phyloP scores from a whole-genome alignment of 2,888 invertebrate genomes.

The Drosophila kuntzei region DNA sequence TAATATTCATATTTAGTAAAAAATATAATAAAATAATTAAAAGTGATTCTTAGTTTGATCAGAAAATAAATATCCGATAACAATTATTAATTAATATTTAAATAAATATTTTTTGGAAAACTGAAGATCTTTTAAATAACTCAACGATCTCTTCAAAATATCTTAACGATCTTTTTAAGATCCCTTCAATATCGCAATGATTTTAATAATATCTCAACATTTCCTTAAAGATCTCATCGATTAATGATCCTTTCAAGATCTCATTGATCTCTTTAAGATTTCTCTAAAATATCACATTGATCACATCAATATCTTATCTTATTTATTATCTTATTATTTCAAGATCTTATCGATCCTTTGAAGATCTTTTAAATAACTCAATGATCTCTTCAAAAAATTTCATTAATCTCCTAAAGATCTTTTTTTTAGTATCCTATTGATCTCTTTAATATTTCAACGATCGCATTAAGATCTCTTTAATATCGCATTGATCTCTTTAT shows the following conservation, averaged over 20 bases:
- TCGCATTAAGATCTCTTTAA: not conserved
- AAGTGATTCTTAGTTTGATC: no score
- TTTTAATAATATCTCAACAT: not conserved
- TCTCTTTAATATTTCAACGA: not conserved
- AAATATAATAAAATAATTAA: no score
- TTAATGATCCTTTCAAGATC: not conserved
- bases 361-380: no score
- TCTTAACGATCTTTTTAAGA: no score
- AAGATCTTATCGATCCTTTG: not conserved
- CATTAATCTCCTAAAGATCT: not conserved
- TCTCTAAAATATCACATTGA: no score
- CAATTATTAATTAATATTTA: no score
- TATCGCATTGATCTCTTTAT: not conserved
- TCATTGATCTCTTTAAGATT: not conserved
- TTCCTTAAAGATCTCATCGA: not conserved
- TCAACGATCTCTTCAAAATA: no score
- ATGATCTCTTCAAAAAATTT: not conserved
- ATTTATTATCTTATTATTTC: not conserved
- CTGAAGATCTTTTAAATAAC: no score
- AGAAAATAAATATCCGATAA: no score
- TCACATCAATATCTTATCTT: not conserved
- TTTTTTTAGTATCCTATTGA: not conserved
- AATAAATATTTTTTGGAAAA: no score
- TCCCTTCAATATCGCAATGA: not conserved
- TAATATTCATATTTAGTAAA: no score